Base-by-base conservation (phyloP, 2,113 vertebrate genomes). In the Bagarius yarrelli region DNA sequence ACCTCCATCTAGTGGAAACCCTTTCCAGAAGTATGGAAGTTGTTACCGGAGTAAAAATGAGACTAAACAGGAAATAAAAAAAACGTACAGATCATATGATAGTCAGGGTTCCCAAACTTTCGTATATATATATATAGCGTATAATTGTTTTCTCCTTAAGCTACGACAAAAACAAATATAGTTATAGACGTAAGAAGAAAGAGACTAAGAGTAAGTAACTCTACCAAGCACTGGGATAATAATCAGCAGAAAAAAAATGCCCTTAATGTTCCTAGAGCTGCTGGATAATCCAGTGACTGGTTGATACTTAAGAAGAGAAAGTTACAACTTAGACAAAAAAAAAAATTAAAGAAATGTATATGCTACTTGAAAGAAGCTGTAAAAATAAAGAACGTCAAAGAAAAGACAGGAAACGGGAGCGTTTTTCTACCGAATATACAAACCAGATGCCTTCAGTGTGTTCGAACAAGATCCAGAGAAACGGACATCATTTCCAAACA, bases 291-390 rank as follows among this genome's bases (percentile, higher is more conserved):
- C 44, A 47, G 8, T 36, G 23, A 59, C 53, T n/a, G n/a, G n/a
- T 50, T 15, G 52, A 61, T 61, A 64, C 59, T 64, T 36, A n/a
- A 70, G 53, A 64, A 79, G 19, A n/a, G 64, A 81, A 64, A 63
- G 70, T 64, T 74, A 36, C 13, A 64, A 13, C 23, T 55, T 64
- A 30, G 40, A 81, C 12, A 34, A 44, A 21, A 47, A 18, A 69
- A 21, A 63, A 44, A 19, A 12, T 78, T 52, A 63, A 52, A 63
- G 6, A 3, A 30, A 27, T 34, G 19, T n/a, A 64, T 61, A 74
- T 64, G 23, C 47, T 50, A 59, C 34, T 59, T 40, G 50, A 36
- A 59, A 55, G 1, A 36, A 32, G 77, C 13, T 36, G 23, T 27
- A 25, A 57, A 57, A 73, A 63, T 16, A 63, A 74, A 63, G 50